Evolutionary conservation across 2,797 vertebrate genomes (phyloP).

Genomic region (Rhinichthys osculus): DNA sequence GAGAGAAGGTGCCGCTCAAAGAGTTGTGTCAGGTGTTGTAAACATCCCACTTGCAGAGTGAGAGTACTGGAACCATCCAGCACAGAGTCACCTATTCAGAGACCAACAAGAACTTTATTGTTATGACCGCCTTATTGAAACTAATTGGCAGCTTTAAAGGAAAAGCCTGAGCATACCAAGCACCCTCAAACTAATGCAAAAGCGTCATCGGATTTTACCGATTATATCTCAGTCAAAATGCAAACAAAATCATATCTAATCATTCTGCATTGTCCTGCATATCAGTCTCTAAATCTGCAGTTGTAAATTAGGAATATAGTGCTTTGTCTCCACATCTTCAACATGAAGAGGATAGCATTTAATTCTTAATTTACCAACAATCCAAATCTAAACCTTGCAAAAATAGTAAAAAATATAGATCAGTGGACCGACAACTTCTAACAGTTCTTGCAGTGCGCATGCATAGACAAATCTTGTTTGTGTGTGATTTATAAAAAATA

Average conservation of each 20-base stretch:
- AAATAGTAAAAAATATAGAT: not conserved
- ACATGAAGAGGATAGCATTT: not conserved
- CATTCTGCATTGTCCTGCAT: not conserved
- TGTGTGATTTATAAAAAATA: not conserved
- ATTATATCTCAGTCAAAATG: not conserved
- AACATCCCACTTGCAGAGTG: slow-evolving; percentile 83
- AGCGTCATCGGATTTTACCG: not conserved
- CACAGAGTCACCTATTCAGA: slow-evolving; percentile 83
- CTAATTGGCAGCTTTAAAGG: not conserved
- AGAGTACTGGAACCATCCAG: slow-evolving; percentile 91
- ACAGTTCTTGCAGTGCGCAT: not conserved
- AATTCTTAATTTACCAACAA: not conserved
- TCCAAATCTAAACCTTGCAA: not conserved
- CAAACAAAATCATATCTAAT: not conserved
- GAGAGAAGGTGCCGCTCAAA: slow-evolving; percentile 90
- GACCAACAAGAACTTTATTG: not conserved
- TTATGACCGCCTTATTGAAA: not conserved
- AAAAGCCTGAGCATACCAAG: not conserved
- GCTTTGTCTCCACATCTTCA: not conserved
- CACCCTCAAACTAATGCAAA: not conserved
- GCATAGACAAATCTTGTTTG: not conserved
- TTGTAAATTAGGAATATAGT: not conserved
- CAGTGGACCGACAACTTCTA: not conserved
- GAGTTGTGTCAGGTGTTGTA: slow-evolving; percentile 88
- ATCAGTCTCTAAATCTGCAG: not conserved